A percentile compares a stretch with the other conserved stretches of the same genome.
These are phyloP conservation scores for Athrips mouffetella DNA, from an alignment of 2,888 invertebrate genomes.

Conservation along the genomic window DNA sequence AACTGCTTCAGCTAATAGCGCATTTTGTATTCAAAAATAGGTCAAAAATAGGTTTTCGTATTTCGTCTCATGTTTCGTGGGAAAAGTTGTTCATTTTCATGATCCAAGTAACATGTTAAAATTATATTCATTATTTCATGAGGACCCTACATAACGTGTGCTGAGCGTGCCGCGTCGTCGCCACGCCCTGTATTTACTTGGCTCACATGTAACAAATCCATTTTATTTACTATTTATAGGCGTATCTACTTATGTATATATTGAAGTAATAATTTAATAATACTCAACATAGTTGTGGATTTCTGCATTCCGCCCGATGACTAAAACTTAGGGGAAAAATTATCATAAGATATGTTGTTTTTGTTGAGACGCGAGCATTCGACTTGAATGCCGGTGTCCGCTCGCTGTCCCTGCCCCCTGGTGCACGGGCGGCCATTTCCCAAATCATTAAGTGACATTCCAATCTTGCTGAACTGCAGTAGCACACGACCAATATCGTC, in stretches of 20 bases:
- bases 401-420: conserved; percentile 41
- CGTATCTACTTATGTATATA: conserved; percentile 75
- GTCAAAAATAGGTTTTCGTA: no score
- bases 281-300: conserved; percentile 79
- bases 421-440: conserved; percentile 61
- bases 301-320: conserved; percentile 79
- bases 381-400: conserved; percentile 32
- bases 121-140: no score
- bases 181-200: conserved; percentile 47
- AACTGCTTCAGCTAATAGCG: no score
- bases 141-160: conserved; percentile 57
- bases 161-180: conserved; percentile 42
- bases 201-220: conserved; percentile 61
- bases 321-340: conserved; percentile 72
- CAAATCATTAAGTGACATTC: conserved; percentile 73
- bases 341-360: conserved; percentile 60
- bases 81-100: no score
- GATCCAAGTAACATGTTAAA: no score
- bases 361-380: conserved; percentile 50
- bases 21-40: no score
- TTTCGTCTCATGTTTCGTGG: no score
- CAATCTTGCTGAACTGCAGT: conserved; percentile 74
- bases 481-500: conserved; percentile 41
- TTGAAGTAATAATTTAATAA: conserved; percentile 62
- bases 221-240: conserved; percentile 66